Percentiles rank a stretch among this genome's conserved stretches.
These are phyloP conservation scores for Thymelicus lineola DNA, from an alignment of 2,888 invertebrate species.

Conservation along the genomic window DNA sequence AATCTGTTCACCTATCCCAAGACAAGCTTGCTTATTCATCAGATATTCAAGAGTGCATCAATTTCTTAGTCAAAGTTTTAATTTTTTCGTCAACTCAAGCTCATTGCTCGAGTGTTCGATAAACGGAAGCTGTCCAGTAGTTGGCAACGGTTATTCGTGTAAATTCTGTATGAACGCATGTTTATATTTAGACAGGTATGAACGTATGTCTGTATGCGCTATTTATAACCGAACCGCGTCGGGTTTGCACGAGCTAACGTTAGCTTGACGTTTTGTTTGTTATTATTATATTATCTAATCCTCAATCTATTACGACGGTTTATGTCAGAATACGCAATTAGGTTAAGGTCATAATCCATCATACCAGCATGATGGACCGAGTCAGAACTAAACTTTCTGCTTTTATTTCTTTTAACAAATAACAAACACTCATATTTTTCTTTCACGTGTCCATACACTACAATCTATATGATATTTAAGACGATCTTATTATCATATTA, in stretches of 20 bases:
- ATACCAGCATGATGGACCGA: no score
- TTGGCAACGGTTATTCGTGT: slow-evolving; percentile 16
- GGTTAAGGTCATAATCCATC: no score
- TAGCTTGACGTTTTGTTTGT: slow-evolving; percentile 1
- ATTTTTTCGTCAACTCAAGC: background rate
- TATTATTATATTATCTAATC: background rate
- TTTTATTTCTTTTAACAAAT: no score
- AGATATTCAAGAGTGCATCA: background rate
- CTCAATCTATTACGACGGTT: no score
- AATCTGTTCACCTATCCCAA: no score
- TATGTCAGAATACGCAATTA: no score
- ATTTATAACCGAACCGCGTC: slow-evolving; percentile 35
- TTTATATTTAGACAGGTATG: slow-evolving; percentile 13
- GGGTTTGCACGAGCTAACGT: slow-evolving; percentile 40
- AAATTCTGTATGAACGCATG: slow-evolving; percentile 16
- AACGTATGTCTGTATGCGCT: slow-evolving; percentile 24
- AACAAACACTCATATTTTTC: no score
- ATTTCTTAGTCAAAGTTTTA: background rate
- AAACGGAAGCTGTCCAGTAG: background rate
- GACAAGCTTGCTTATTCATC: no score
- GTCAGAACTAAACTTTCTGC: no score
- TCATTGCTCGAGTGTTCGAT: background rate
- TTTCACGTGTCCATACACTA: no score
- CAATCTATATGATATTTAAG: no score
- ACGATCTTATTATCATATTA: no score